Percentiles rank a stretch among this genome's conserved stretches.
phyloP scores from a whole-genome alignment of 2,113 vertebrate species.

The Rhinolophus ferrumequinum region DNA sequence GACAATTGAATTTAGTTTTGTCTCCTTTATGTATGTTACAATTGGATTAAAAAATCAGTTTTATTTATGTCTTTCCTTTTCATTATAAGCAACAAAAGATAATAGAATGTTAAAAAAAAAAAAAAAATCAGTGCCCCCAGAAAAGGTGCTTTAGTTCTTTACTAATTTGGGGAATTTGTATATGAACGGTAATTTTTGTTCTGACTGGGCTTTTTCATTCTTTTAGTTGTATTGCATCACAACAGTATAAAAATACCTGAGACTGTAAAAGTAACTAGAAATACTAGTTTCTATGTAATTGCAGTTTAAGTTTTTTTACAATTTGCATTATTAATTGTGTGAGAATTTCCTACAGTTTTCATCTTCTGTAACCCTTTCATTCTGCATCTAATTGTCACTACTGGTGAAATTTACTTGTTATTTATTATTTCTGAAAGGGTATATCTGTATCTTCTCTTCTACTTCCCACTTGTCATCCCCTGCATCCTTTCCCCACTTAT shows the following conservation, averaged over 20 bases:
- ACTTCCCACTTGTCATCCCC: too few relatives aligned
- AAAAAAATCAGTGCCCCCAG: background rate
- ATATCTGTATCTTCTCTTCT: background rate
- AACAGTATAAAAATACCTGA: background rate
- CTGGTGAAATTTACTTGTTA: background rate
- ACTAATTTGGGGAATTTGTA: background rate
- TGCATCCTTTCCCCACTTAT: background rate
- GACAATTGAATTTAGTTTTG: constrained; percentile 14
- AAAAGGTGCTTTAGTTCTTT: background rate
- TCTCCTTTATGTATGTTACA: background rate
- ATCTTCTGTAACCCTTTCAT: background rate
- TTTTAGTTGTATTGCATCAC: background rate
- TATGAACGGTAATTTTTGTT: background rate
- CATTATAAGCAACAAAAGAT: constrained; percentile 7
- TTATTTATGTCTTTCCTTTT: background rate
- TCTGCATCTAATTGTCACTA: background rate
- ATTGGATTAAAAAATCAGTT: constrained; percentile 20
- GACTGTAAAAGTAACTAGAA: constrained; percentile 15
- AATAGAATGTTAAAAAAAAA: background rate
- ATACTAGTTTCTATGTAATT: constrained; percentile 14
- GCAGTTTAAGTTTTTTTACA: background rate
- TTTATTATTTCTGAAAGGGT: background rate
- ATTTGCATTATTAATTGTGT: background rate
- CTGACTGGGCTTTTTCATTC: background rate
- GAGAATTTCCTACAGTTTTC: constrained; percentile 17